phyloP scores from a whole-genome alignment of 2,113 vertebrate species.

The Strigops habroptila region DNA sequence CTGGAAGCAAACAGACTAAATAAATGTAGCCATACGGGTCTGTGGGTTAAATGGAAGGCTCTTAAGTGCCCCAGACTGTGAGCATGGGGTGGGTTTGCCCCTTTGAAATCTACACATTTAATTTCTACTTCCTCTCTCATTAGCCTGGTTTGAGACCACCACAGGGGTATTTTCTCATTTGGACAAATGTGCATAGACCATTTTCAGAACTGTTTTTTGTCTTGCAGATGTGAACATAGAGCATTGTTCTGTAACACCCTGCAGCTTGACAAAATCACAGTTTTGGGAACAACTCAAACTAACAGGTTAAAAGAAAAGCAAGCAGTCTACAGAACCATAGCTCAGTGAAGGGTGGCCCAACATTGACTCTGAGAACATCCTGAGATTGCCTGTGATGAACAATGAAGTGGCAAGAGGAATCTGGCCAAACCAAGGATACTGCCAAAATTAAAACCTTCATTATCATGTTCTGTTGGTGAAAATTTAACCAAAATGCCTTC shows the following conservation, averaged over 20 bases:
- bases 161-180: neutral
- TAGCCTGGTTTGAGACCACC: neutral
- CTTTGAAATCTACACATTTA: constrained; percentile 14
- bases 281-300: neutral
- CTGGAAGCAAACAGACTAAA: neutral
- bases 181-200: neutral
- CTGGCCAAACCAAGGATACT: neutral
- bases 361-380: neutral
- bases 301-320: neutral
- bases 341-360: neutral
- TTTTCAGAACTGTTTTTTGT: neutral
- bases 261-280: neutral
- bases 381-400: neutral
- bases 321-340: neutral
- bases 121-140: neutral
- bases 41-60: neutral
- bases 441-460: neutral
- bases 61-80: neutral
- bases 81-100: neutral
- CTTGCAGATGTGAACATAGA: neutral
- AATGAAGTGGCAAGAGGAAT: neutral
- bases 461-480: neutral
- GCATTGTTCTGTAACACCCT: neutral
- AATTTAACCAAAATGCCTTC: neutral
- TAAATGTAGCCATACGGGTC: neutral